These are phyloP conservation scores for Trimorus sp. DNA, from an alignment of 2,888 invertebrate species.

Conservation along the genomic window DNA sequence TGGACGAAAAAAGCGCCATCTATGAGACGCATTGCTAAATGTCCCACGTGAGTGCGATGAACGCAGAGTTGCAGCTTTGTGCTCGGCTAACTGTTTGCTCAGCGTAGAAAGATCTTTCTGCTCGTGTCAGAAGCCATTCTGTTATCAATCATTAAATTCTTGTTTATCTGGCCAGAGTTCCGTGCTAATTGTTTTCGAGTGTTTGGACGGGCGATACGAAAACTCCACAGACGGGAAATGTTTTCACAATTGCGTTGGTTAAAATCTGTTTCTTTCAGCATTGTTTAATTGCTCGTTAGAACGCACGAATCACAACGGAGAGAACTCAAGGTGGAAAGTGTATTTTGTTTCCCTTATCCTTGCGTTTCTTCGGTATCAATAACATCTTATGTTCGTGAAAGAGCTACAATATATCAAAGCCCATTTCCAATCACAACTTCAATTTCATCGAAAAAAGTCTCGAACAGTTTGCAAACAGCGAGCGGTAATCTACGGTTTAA, in stretches of 20 bases:
- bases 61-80: slow-evolving; percentile 42
- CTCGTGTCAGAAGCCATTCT: slow-evolving; percentile 40
- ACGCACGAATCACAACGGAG: too few relatives aligned
- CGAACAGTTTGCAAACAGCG: slow-evolving; percentile 52
- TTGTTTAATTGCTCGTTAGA: too few relatives aligned
- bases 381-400: not conserved
- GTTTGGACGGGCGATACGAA: not conserved
- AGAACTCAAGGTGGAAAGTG: too few relatives aligned
- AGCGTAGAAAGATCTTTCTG: slow-evolving; percentile 33
- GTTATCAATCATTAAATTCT: slow-evolving; percentile 57
- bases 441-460: slow-evolving; percentile 23
- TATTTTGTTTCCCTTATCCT: too few relatives aligned
- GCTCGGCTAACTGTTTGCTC: slow-evolving; percentile 47
- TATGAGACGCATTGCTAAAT: slow-evolving; percentile 34
- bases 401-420: slow-evolving; percentile 13
- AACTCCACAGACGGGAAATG: too few relatives aligned
- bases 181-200: slow-evolving; percentile 34
- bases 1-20: slow-evolving; percentile 33
- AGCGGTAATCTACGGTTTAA: slow-evolving; percentile 43
- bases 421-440: slow-evolving; percentile 15
- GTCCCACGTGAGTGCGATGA: slow-evolving; percentile 20
- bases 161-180: slow-evolving; percentile 31
- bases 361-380: not conserved
- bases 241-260: too few relatives aligned
- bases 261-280: too few relatives aligned